Evolutionary conservation across 2,888 invertebrate genomes (phyloP).

Genomic region (Plebejus anna): DNA sequence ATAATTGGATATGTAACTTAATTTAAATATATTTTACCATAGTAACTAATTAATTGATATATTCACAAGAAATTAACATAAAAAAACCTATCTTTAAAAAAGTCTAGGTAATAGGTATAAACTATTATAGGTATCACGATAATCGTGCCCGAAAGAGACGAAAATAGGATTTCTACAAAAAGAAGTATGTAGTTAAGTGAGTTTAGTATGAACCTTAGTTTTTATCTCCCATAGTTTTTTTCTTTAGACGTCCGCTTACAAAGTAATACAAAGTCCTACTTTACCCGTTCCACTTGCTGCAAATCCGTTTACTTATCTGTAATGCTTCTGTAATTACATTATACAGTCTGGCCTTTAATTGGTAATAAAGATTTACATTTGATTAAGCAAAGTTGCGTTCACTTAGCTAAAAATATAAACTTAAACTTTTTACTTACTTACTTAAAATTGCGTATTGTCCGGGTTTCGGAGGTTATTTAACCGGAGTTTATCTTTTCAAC

Average conservation of each 20-base stretch:
- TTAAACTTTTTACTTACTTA: not conserved
- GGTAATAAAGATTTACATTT: not conserved
- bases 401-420: not conserved
- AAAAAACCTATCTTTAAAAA: no score
- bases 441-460: not conserved
- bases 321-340: slow-evolving; percentile 1
- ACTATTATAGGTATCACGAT: no score
- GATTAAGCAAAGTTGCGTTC: not conserved
- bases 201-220: not conserved
- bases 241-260: not conserved
- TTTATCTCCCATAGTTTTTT: not conserved
- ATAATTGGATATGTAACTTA: no score
- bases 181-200: not conserved
- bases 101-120: no score
- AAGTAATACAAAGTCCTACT: slow-evolving; percentile 10
- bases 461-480: no score
- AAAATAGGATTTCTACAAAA: no score
- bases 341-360: slow-evolving; percentile 2
- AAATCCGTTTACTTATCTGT: slow-evolving; percentile 16
- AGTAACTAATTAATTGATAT: no score
- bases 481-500: not conserved
- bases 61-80: no score
- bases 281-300: not conserved
- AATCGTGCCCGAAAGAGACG: no score
- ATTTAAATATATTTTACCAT: no score